A percentile compares a stretch with the other conserved stretches of the same genome.
These are phyloP conservation scores for Apoda limacodes DNA, from an alignment of 2,888 invertebrate species.

Conservation along the genomic window DNA sequence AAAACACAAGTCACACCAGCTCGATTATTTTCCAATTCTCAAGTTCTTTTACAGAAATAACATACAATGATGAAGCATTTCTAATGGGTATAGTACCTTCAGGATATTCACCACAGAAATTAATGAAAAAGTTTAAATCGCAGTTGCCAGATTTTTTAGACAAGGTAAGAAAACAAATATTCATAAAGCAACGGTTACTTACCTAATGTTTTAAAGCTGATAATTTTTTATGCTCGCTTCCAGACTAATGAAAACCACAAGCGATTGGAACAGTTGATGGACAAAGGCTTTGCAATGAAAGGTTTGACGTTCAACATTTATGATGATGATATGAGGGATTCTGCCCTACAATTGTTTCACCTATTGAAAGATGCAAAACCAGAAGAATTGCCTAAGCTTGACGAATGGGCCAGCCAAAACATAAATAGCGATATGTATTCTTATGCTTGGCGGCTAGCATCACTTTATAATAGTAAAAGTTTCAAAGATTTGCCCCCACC, in stretches of 20 bases:
- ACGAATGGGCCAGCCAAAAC: slow-evolving; percentile 43
- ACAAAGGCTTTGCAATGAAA: slow-evolving; percentile 34
- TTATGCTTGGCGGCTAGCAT: slow-evolving; percentile 52
- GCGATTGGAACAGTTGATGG: slow-evolving; percentile 28
- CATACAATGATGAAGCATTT: slow-evolving; percentile 26
- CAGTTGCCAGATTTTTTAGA: no score
- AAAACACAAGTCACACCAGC: no score
- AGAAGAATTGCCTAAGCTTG: slow-evolving; percentile 37
- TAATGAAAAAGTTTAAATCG: slow-evolving; percentile 18
- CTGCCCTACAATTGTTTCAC: slow-evolving; percentile 52
- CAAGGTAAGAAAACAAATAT: slow-evolving; percentile 21
- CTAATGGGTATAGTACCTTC: slow-evolving; percentile 32
- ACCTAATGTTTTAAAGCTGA: no score
- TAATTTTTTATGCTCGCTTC: no score
- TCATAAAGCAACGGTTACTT: no score
- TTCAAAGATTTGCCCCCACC: slow-evolving; percentile 37
- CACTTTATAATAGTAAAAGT: slow-evolving; percentile 36
- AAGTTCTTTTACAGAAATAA: slow-evolving; percentile 18
- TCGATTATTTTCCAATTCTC: no score
- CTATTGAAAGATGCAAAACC: slow-evolving; percentile 44
- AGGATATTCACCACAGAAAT: slow-evolving; percentile 26
- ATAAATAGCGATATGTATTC: slow-evolving; percentile 61
- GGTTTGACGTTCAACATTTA: slow-evolving; percentile 59
- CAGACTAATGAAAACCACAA: slow-evolving; percentile 36
- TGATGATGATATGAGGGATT: slow-evolving; percentile 54